Base-by-base conservation (phyloP, 1,140 invertebrate species). In the Conopomorpha cramerella region DNA sequence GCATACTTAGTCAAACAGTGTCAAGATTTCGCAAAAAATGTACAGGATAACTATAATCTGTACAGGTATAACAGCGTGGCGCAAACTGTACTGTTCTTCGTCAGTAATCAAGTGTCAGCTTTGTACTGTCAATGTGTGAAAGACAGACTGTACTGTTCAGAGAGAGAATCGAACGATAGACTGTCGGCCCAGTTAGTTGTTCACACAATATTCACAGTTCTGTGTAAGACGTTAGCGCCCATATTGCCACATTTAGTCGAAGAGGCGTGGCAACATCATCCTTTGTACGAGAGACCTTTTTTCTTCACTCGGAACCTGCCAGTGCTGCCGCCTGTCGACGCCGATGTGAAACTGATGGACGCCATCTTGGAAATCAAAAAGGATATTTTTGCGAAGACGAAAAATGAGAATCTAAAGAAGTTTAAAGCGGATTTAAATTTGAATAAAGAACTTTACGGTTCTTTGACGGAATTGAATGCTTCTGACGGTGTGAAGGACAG, bases 221-320 rank as follows among this genome's bases (percentile, higher is more conserved):
- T 95, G 12, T 78, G 80, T 1, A 82, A 84, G 58, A 73, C 82
- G 0, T 57, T 94, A 38, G 92, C 87, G 30, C 93, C 94, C 12
- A 88, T 96, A 51, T 52, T 91, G 14, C 94, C 95, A 2, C 89
- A 93, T 77, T 73, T 96, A 18, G 82, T 87, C 2, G 92, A 96
- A 73, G 94, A 96, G 78, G 82, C 83, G 11, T 90, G 86, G 83
- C 65, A 81, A 19, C 64, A 88, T 55, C 84, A 88, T 62, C 56
- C 65, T 8, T 50, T 72, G 36, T 57, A 53, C 33, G 43, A 71
- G 34, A 55, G 57, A 33, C 66, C 71, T 0, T 73, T 73, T 49
- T 57, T 60, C 53, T 65, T 66, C 16, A 65, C 59, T 0, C 32
- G 48, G 87, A 82, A 87, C 49, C 80, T 65, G 32, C 49, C 56